phyloP scores from a whole-genome alignment of 2,797 vertebrate genomes.

The Falco naumanni region DNA sequence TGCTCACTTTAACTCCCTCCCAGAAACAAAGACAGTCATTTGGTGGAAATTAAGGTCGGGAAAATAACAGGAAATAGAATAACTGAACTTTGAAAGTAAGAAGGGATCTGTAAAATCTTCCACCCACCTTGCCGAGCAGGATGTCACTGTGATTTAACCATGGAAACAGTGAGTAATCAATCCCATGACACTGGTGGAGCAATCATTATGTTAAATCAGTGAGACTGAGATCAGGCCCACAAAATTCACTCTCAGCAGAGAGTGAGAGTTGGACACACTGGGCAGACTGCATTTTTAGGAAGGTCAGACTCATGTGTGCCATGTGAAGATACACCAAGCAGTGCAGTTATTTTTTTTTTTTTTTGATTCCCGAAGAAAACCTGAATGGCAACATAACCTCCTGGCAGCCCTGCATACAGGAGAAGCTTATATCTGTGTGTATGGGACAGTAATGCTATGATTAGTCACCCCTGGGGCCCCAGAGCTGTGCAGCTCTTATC shows the following conservation, averaged over 20 bases:
- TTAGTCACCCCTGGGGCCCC: neutral
- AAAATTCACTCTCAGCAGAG: neutral
- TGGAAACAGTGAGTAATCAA: neutral
- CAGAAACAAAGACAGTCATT: neutral
- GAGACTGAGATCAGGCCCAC: neutral
- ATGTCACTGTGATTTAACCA: neutral
- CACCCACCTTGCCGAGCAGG: neutral
- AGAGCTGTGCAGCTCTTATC: neutral
- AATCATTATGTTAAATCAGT: neutral
- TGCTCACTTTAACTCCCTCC: neutral
- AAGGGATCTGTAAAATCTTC: neutral
- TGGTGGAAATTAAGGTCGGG: neutral
- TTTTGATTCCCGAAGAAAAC: neutral
- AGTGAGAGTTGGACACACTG: no score
- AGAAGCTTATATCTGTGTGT: neutral
- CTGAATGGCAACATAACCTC: neutral
- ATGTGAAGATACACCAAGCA: neutral
- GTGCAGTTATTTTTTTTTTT: neutral
- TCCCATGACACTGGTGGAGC: neutral
- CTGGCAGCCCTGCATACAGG: neutral
- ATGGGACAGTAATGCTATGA: neutral
- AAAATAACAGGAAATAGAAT: neutral
- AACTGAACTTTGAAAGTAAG: neutral
- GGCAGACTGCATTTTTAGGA: neutral
- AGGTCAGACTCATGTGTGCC: neutral